Evolutionary conservation across 2,797 vertebrate genomes (phyloP), one percentile per base, ranked within the genome.

Genomic region (Peromyscus melanophrys): DNA sequence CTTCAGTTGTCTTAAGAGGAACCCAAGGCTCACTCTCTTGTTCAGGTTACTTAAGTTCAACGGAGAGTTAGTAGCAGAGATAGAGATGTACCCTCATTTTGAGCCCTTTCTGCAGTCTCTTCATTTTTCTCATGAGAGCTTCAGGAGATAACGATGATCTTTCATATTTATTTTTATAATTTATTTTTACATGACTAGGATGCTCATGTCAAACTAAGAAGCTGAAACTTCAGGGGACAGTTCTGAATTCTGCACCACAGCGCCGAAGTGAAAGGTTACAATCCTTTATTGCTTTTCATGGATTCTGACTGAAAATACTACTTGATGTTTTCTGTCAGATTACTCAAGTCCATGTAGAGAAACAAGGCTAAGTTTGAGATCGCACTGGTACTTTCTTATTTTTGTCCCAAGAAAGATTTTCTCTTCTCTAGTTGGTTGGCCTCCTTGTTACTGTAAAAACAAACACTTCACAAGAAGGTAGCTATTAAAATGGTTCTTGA

Each of bases 381-480:
- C 55, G 49, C 7, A 85, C 46, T 93, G 57, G 4, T 82, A 93
- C 84, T 96, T 93, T 93, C n/a, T 95, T 77, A 23, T 31, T 96
- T 94, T 67, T 83, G 40, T 81, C 31, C 46, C 37, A 84, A 59
- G 49, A 92, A 90, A 88, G 14, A 77, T 81, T 95, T 94, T 23
- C 2, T 94, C 2, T 93, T 94, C 55, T 23, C 82, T 19, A 71
- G 31, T 63, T 94, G 34, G 0, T 69, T 92, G 43, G 21, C 25
- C 37, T 90, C 8, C 75, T 94, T 96, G 37, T 87, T 94, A 77
- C 31, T 95, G 0, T 76, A 77, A 90, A 95, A 96, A 96, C 61
- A 92, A 92, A 67, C 85, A 90, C 61, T 85, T 92, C 37, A 52
- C 67, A 27, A 52, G 85, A 92, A 95, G 25, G 19, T 94, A 94